phyloP scores from a whole-genome alignment of 2,113 vertebrate species.

The Falcunculus frontatus region DNA sequence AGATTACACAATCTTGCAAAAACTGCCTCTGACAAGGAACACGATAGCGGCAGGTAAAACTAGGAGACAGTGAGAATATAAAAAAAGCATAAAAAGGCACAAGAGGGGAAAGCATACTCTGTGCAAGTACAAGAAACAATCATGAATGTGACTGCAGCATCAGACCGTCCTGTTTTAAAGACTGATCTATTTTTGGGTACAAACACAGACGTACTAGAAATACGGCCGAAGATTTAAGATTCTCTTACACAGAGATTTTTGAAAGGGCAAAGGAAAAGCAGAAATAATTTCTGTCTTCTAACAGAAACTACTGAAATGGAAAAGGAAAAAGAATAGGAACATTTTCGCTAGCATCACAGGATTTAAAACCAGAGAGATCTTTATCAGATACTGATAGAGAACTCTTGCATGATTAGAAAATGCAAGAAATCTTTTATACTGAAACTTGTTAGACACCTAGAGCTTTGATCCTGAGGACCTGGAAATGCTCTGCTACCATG shows the following conservation, averaged over 20 bases:
- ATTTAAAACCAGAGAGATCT: background rate
- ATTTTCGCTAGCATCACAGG: background rate
- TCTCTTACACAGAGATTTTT: background rate
- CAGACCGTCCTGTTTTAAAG: background rate
- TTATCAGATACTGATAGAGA: background rate
- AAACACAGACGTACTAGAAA: background rate
- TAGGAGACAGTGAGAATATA: background rate
- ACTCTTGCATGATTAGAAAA: background rate
- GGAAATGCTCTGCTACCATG: background rate
- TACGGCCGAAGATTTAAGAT: background rate
- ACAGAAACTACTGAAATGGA: background rate
- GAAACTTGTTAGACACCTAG: background rate
- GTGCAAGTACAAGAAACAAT: background rate
- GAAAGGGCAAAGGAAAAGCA: background rate
- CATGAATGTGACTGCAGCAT: background rate
- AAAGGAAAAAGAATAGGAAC: background rate
- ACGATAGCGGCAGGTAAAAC: background rate
- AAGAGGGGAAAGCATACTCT: background rate
- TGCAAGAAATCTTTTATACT: background rate
- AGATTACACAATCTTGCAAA: background rate
- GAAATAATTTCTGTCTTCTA: background rate
- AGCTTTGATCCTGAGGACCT: background rate
- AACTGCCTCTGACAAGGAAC: background rate
- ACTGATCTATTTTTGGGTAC: background rate
- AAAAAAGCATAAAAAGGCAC: background rate